These are phyloP conservation scores for Dicyrtoma fusca DNA, from an alignment of 2,888 invertebrate species.

Conservation along the genomic window DNA sequence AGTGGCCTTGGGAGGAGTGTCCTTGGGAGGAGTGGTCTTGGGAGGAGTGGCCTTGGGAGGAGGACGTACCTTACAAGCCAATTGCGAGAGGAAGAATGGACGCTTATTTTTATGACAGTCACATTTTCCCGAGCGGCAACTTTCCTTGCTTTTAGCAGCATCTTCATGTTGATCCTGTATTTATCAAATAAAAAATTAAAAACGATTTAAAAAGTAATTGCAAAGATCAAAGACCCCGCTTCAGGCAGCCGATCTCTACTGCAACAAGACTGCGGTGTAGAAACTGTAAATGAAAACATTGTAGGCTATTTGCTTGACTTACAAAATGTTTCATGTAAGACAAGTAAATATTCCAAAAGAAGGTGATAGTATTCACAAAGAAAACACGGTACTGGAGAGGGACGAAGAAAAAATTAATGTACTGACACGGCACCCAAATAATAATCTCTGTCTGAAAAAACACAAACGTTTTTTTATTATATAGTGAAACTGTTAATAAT, in stretches of 20 bases:
- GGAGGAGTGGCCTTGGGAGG: too few species aligned
- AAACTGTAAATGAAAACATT: background rate
- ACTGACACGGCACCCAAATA: conserved; percentile 7
- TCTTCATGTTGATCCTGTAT: background rate
- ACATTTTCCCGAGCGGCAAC: background rate
- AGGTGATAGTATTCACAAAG: background rate
- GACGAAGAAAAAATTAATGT: background rate
- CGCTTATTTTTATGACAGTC: background rate
- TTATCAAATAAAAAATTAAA: background rate
- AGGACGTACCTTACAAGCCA: too few species aligned
- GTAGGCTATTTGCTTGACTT: background rate
- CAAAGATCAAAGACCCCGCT: too few species aligned
- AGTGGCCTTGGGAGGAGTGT: too few species aligned
- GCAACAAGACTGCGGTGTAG: too few species aligned
- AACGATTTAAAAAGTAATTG: too few species aligned
- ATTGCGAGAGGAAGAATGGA: too few species aligned
- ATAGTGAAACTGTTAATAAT: too few species aligned
- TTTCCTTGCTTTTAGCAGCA: background rate
- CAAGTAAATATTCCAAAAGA: conserved; percentile 12
- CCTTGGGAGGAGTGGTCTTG: too few species aligned
- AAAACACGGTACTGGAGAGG: background rate
- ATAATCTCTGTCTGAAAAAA: background rate
- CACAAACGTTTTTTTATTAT: too few species aligned
- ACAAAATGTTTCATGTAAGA: conserved; percentile 15
- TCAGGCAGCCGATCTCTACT: too few species aligned